Evolutionary conservation across 2,113 vertebrate species (phyloP).

Genomic region (Emydura subglobosa): DNA sequence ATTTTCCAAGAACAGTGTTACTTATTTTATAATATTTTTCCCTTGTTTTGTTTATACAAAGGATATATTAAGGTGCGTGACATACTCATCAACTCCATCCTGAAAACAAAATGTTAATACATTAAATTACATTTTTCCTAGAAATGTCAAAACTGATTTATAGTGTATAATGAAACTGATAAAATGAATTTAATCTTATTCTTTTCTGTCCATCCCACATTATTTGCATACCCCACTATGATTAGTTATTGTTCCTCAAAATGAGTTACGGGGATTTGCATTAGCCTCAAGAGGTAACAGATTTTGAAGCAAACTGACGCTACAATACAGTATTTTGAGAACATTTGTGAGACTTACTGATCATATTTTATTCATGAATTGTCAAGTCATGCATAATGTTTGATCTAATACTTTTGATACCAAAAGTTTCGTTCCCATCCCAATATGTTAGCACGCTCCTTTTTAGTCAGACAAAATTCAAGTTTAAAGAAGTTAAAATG

Average conservation of each 20-base stretch:
- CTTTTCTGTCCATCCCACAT: fast-evolving
- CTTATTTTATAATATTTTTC: not conserved
- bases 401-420: too few species aligned
- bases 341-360: too few species aligned
- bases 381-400: too few species aligned
- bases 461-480: too few species aligned
- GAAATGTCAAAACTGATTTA: not conserved
- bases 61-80: not conserved
- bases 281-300: too few species aligned
- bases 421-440: too few species aligned
- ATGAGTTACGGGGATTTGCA: too few species aligned
- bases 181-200: not conserved
- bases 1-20: not conserved
- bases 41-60: not conserved
- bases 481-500: too few species aligned
- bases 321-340: too few species aligned
- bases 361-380: too few species aligned
- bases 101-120: not conserved
- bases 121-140: not conserved
- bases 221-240: not conserved
- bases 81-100: not conserved
- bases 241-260: not conserved
- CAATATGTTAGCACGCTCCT: too few species aligned
- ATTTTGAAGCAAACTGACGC: too few species aligned
- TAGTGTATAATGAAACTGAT: not conserved